A percentile compares a stretch with the other conserved stretches of the same genome.
Conservation (phyloP, 2,888 invertebrate genomes). For the Tetranychus piercei region DNA sequence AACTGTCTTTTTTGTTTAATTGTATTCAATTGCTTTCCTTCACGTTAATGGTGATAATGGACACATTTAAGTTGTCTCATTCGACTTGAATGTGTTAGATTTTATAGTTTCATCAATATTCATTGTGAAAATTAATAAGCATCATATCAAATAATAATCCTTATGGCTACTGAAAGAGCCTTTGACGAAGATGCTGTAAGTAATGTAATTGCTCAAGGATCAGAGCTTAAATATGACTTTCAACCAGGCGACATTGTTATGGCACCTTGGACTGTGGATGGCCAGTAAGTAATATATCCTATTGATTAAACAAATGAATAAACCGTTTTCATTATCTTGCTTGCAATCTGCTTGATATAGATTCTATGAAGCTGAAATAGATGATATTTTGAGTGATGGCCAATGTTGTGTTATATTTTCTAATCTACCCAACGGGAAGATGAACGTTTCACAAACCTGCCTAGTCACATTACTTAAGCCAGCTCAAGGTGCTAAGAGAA, state of each 20-base stretch:
- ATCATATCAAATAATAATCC: too few species aligned
- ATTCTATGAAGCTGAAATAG: slow-evolving; percentile 73
- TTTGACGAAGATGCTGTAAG: too few species aligned
- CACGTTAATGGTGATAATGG: too few species aligned
- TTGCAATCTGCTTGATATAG: slow-evolving; percentile 33
- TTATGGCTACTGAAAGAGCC: too few species aligned
- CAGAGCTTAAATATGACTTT: slow-evolving; percentile 43
- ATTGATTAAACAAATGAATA: too few species aligned
- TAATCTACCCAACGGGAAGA: slow-evolving; percentile 5
- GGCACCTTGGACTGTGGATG: slow-evolving; percentile 81
- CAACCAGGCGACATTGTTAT: slow-evolving; percentile 75
- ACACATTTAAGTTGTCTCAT: too few species aligned
- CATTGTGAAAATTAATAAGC: too few species aligned
- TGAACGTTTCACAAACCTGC: slow-evolving; percentile 19
- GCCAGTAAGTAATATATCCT: slow-evolving; percentile 45
- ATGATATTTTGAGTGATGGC: slow-evolving; percentile 61
- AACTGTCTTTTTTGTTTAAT: too few species aligned
- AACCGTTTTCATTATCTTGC: too few species aligned
- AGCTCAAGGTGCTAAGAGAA: not conserved
- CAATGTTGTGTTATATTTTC: slow-evolving; percentile 63
- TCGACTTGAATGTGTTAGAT: too few species aligned
- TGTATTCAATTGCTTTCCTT: too few species aligned
- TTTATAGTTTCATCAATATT: too few species aligned
- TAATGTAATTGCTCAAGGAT: slow-evolving; percentile 18
- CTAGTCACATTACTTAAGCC: slow-evolving; percentile 21